These are phyloP conservation scores for Zygaena filipendulae DNA, from an alignment of 2,888 invertebrate species.

Conservation along the genomic window DNA sequence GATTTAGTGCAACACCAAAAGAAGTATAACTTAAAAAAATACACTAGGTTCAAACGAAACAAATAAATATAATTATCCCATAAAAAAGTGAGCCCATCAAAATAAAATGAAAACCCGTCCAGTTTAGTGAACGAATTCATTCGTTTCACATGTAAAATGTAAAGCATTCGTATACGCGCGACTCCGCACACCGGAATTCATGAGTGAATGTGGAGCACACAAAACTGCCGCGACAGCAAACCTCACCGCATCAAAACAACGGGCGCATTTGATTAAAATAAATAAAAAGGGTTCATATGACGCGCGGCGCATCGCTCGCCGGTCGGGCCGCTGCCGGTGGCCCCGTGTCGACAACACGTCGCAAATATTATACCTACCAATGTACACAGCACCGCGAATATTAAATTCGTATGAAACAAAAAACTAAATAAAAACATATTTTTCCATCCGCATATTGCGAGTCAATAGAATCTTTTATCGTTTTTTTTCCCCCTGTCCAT, in stretches of 20 bases:
- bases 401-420: too few relatives aligned
- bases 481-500: too few relatives aligned
- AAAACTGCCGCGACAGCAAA: conserved; percentile 48
- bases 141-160: conserved; percentile 63
- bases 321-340: conserved; percentile 11
- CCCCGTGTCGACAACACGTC: too few relatives aligned
- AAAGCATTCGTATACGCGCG: conserved; percentile 60
- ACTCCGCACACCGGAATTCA: conserved; percentile 53
- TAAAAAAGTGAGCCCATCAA: too few relatives aligned
- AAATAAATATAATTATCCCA: too few relatives aligned
- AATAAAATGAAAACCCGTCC: conserved; percentile 46
- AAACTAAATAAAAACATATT: too few relatives aligned
- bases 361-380: conserved; percentile 19
- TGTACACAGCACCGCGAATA: too few relatives aligned
- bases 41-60: too few relatives aligned
- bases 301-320: conserved; percentile 20
- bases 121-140: conserved; percentile 49
- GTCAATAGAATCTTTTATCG: too few relatives aligned
- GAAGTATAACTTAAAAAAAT: too few relatives aligned
- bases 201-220: conserved; percentile 44
- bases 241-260: conserved; percentile 50
- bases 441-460: too few relatives aligned
- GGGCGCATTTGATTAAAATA: conserved; percentile 59
- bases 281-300: conserved; percentile 49
- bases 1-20: too few relatives aligned